phyloP scores from a whole-genome alignment of 2,888 invertebrate species.

The Thereva unica region DNA sequence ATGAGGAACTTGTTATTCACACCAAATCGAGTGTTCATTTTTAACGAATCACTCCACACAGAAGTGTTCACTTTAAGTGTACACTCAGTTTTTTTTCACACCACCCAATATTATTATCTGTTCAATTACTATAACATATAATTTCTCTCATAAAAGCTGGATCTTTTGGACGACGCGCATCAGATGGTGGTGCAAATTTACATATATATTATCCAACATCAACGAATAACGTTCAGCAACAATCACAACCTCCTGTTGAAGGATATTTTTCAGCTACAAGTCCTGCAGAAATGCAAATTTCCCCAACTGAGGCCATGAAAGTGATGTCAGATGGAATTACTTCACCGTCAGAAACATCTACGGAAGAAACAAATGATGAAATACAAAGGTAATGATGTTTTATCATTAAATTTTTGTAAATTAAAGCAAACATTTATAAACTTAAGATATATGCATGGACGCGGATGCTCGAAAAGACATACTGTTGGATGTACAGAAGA shows the following conservation, averaged over 20 bases:
- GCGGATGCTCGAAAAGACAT: conserved; percentile 77
- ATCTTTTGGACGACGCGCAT: conserved; percentile 86
- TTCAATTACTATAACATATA: conserved; percentile 14
- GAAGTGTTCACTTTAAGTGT: no score
- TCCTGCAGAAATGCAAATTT: conserved; percentile 47
- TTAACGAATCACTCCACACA: no score
- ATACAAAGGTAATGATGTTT: conserved; percentile 52
- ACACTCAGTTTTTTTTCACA: no score
- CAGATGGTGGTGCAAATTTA: conserved; percentile 94
- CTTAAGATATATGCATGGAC: conserved; percentile 73
- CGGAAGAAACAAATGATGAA: conserved; percentile 56
- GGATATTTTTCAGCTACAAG: conserved; percentile 58
- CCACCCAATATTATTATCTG: not conserved
- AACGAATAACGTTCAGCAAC: conserved; percentile 55
- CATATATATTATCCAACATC: conserved; percentile 68
- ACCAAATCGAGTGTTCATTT: no score
- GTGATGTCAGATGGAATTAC: not conserved
- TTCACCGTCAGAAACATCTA: conserved; percentile 38
- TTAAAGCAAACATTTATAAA: not conserved
- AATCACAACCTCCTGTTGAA: conserved; percentile 47
- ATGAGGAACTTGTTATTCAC: no score
- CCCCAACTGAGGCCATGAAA: conserved; percentile 47
- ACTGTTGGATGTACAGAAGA: conserved; percentile 80
- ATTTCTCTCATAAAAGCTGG: conserved; percentile 53
- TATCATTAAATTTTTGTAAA: not conserved